Conservation (phyloP, 2,113 vertebrate genomes). For the human region DNA sequence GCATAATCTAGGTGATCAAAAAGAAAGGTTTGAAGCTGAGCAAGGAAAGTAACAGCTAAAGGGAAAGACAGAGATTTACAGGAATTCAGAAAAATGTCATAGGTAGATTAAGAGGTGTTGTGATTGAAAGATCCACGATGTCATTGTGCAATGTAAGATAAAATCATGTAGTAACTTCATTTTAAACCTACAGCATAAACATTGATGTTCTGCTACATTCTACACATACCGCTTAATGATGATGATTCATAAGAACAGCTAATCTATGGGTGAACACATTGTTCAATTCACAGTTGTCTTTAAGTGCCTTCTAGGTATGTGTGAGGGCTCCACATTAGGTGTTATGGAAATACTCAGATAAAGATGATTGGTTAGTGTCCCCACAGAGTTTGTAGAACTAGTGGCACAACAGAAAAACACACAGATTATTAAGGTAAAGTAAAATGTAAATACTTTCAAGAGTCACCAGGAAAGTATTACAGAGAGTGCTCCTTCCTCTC, state of each 20-base stretch:
- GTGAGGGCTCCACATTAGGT: background rate
- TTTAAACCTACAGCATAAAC: background rate
- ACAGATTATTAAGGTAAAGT: background rate
- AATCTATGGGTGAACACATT: background rate
- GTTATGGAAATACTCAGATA: background rate
- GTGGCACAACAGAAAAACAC: background rate
- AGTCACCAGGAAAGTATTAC: background rate
- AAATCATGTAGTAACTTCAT: background rate
- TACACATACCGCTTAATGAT: background rate
- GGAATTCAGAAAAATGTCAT: background rate
- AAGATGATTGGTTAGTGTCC: background rate
- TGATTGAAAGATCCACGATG: background rate
- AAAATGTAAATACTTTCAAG: background rate
- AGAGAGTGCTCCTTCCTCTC: background rate
- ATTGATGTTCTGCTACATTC: constrained; percentile 17
- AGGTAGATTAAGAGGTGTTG: background rate
- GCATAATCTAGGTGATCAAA: background rate
- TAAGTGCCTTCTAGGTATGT: background rate
- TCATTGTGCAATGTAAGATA: background rate
- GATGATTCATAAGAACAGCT: background rate
- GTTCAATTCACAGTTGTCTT: background rate
- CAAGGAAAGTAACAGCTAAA: background rate
- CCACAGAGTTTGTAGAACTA: background rate
- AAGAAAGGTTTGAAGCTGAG: background rate
- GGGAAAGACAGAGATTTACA: background rate